Conservation (phyloP, 1,140 invertebrate species). For the Scaptodrosophila lebanonensis region DNA sequence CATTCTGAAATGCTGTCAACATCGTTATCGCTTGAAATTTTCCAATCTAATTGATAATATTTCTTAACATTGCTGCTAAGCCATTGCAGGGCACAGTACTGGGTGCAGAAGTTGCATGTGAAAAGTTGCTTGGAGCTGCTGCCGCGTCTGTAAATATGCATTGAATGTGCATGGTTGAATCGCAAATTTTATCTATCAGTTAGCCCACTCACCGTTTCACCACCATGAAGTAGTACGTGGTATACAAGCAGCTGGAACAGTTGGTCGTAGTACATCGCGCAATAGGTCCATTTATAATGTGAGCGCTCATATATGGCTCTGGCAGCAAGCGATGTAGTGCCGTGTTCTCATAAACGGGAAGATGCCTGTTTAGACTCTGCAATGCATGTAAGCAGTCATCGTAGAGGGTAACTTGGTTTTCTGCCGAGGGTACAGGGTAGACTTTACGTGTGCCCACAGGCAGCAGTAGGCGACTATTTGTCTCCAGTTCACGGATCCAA, state of each 20-base stretch:
- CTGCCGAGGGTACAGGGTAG: conserved; percentile 56
- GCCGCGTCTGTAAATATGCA: conserved; percentile 50
- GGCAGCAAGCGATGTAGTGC: conserved; percentile 56
- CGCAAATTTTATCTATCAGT: background rate
- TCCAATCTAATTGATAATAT: conserved; percentile 64
- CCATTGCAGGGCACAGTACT: conserved; percentile 57
- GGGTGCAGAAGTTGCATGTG: conserved; percentile 71
- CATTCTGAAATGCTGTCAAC: conserved; percentile 3
- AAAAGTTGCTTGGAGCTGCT: conserved; percentile 69
- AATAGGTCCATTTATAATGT: conserved; percentile 66
- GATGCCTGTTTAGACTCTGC: conserved; percentile 46
- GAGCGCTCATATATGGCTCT: conserved; percentile 60
- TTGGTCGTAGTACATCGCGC: conserved; percentile 57
- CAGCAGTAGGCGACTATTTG: conserved; percentile 37
- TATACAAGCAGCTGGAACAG: conserved; percentile 65
- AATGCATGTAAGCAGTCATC: conserved; percentile 65
- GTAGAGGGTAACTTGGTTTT: conserved; percentile 65
- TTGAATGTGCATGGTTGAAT: background rate
- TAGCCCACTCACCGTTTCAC: conserved; percentile 61
- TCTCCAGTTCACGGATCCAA: conserved; percentile 61
- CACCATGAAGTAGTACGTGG: conserved; percentile 74
- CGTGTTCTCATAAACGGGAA: conserved; percentile 51
- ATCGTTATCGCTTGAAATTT: conserved; percentile 51
- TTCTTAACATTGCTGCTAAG: conserved; percentile 50
- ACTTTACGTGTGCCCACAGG: conserved; percentile 59